These are phyloP conservation scores for Oscheius sp. DNA, from an alignment of 2,888 invertebrate genomes.

Conservation along the genomic window DNA sequence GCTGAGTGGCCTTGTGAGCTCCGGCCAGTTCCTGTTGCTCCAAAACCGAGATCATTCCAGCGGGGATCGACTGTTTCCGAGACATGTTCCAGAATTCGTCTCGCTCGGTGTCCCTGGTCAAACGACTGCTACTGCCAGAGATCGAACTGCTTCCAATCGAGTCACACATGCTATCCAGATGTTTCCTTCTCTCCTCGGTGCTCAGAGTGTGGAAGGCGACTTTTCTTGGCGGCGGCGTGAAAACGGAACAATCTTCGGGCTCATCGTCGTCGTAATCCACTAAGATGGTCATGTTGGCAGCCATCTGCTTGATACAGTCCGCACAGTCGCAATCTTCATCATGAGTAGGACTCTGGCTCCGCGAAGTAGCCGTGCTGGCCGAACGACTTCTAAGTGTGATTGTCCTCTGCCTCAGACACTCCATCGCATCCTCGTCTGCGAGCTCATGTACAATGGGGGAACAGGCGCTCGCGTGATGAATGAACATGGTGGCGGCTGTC, in stretches of 20 bases:
- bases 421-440: slow-evolving; percentile 53
- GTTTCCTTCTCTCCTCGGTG: slow-evolving; percentile 22
- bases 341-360: slow-evolving; percentile 32
- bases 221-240: slow-evolving; percentile 27
- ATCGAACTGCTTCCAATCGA: slow-evolving; percentile 35
- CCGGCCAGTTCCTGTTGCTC: slow-evolving; percentile 72
- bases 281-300: not conserved
- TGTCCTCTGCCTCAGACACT: slow-evolving; percentile 51
- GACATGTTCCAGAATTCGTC: slow-evolving; percentile 63
- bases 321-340: slow-evolving; percentile 51
- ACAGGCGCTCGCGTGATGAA: slow-evolving; percentile 35
- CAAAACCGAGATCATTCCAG: slow-evolving; percentile 57
- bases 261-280: slow-evolving; percentile 34
- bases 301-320: slow-evolving; percentile 33
- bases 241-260: slow-evolving; percentile 24
- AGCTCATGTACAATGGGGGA: slow-evolving; percentile 37
- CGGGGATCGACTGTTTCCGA: slow-evolving; percentile 64
- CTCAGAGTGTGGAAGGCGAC: slow-evolving; percentile 35
- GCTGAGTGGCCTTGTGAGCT: slow-evolving; percentile 42
- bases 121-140: slow-evolving; percentile 47
- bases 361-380: slow-evolving; percentile 30
- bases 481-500: slow-evolving; percentile 32
- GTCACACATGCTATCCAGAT: slow-evolving; percentile 35
- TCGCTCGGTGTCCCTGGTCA: slow-evolving; percentile 61
- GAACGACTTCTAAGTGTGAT: slow-evolving; percentile 39